phyloP scores from a whole-genome alignment of 2,113 vertebrate species.

The Bos javanicus region DNA sequence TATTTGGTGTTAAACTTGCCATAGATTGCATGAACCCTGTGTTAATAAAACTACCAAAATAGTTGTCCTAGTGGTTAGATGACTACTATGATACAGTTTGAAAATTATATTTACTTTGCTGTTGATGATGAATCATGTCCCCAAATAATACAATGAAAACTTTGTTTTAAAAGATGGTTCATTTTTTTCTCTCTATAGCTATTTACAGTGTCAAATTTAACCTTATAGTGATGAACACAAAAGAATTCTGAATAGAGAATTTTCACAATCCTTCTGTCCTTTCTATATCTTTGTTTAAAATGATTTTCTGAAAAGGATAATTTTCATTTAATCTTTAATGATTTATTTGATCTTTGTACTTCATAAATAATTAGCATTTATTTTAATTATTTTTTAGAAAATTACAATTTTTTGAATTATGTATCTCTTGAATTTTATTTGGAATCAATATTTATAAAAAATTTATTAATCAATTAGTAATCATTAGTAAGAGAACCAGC shows the following conservation, averaged over 20 bases:
- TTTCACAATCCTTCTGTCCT: background rate
- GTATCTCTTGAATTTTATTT: background rate
- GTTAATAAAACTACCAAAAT: conserved; percentile 11
- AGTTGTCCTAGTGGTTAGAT: background rate
- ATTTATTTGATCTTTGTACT: conserved; percentile 40
- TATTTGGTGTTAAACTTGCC: background rate
- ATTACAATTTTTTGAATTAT: background rate
- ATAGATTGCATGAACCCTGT: background rate
- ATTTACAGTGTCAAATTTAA: background rate
- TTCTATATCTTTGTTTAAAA: background rate
- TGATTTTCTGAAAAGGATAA: background rate
- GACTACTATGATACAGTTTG: background rate
- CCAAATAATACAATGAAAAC: background rate
- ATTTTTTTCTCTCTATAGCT: background rate
- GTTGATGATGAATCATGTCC: background rate
- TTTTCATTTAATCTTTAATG: conserved; percentile 19
- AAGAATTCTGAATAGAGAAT: background rate
- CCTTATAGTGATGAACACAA: background rate
- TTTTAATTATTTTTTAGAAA: conserved; percentile 20
- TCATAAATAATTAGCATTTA: conserved; percentile 37
- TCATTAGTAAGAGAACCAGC: background rate
- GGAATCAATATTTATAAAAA: background rate
- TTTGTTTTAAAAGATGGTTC: background rate
- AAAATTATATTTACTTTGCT: conserved; percentile 18
- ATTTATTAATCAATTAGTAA: background rate